Conservation (phyloP, 2,113 vertebrate species). For the Cheilinus undulatus region DNA sequence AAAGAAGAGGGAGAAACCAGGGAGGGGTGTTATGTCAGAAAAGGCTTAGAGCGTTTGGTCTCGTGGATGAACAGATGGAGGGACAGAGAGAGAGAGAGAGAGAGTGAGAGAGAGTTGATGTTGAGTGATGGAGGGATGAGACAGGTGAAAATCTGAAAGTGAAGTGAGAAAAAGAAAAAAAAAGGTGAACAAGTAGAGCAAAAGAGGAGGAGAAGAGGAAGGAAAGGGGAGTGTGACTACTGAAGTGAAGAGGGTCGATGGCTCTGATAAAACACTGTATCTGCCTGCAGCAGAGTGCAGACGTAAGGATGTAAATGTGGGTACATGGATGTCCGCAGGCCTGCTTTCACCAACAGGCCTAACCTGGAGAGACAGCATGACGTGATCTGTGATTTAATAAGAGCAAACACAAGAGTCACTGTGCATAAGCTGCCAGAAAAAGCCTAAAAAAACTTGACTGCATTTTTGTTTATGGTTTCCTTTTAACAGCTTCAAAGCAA, state of each 20-base stretch:
- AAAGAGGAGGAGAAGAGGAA: background rate
- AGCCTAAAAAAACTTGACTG: background rate
- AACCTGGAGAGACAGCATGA: background rate
- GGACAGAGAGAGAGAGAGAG: slow-evolving; percentile 15
- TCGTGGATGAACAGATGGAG: slow-evolving; percentile 45
- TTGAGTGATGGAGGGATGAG: slow-evolving; percentile 7
- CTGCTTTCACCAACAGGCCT: background rate
- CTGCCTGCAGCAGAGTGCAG: slow-evolving; percentile 42
- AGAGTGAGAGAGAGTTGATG: slow-evolving; percentile 29
- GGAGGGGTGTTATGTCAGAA: slow-evolving; percentile 58
- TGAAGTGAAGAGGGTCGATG: slow-evolving; percentile 49
- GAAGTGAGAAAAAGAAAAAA: background rate
- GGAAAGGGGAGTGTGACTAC: slow-evolving; percentile 12
- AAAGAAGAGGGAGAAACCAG: background rate
- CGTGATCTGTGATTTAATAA: slow-evolving; percentile 2
- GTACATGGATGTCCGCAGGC: slow-evolving; percentile 10
- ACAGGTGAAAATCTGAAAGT: no score
- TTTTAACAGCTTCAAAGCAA: no score
- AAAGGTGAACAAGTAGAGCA: background rate
- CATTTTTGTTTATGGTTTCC: no score
- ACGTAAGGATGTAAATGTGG: slow-evolving; percentile 34
- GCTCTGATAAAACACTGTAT: slow-evolving; percentile 35
- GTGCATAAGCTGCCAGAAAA: background rate
- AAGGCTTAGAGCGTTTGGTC: slow-evolving; percentile 48
- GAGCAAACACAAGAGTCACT: background rate